Base-by-base conservation (phyloP, 2,888 invertebrate species). In the Ecdyonurus torrentis region DNA sequence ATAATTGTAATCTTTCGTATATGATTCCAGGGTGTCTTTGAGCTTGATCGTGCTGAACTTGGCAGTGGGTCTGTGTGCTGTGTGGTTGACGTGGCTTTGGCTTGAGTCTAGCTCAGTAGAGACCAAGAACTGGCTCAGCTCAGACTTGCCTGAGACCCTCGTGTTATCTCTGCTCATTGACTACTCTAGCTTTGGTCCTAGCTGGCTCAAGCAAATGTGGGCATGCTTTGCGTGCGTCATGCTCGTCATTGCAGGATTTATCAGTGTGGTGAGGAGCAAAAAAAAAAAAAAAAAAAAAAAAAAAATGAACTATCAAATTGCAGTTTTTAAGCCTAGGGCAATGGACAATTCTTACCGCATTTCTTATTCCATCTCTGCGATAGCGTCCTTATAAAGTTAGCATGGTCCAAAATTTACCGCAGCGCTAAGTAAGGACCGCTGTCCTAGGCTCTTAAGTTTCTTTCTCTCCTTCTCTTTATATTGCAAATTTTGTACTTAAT, bases 201-300 rank as follows among this genome's bases (percentile, higher is more conserved):
- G 71, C 23, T 74, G 78, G 58, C 71, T 74, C n/a, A 78, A 79
- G 24, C 73, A 73, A 66, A 72, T 78, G 63, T 83, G 83, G 82
- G 79, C 82, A 1, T 70, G 81, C 20, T 70, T 84, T 2, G 78
- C 79, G 1, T 83, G 79, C 68, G 74, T 77, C 58, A 70, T 80
- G 20, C 75, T 84, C 22, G 72, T 83, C 18, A 69, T 81, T 58
- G 79, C 83, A 64, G 84, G 84, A 65, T 76, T 84, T 66, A 78
- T 82, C 22, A 83, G 81, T 70, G 77, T 83, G 80, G 85, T 84
- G 74, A 74, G 78, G n/a, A n/a, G n/a, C n/a, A n/a, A n/a, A n/a
- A n/a, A n/a, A n/a, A n/a, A n/a, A n/a, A n/a, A n/a, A n/a, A n/a
- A n/a, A n/a, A n/a, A n/a, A n/a, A n/a, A n/a, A n/a, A n/a, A n/a